A percentile compares a stretch with the other conserved stretches of the same genome.
Conservation (phyloP, 2,113 vertebrate species). For the Setophaga kirtlandii region DNA sequence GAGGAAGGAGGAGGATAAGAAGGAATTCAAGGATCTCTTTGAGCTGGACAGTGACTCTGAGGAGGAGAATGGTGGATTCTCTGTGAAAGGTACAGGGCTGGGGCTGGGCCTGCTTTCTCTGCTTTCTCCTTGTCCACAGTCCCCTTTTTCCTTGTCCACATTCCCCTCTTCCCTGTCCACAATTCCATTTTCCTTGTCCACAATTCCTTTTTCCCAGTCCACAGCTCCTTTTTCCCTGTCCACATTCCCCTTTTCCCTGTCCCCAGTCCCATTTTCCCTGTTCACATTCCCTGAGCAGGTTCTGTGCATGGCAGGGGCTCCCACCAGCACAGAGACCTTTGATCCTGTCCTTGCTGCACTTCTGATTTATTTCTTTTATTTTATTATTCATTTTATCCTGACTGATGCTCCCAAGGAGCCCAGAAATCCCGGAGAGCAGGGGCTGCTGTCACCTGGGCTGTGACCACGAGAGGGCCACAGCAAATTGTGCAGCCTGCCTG, state of each 20-base stretch:
- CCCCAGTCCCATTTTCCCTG: not conserved
- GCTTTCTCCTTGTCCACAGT: not conserved
- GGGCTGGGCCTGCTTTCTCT: not conserved
- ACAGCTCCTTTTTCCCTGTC: fast-evolving
- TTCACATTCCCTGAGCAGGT: not conserved
- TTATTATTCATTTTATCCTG: not conserved
- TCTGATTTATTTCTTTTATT: not conserved
- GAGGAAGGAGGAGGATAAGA: slow-evolving; percentile 85
- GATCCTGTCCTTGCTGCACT: not conserved
- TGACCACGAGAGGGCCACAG: slow-evolving; percentile 57
- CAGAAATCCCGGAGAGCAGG: not conserved
- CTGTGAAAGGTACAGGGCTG: slow-evolving; percentile 75
- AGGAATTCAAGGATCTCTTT: slow-evolving; percentile 91
- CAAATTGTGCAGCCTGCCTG: not conserved
- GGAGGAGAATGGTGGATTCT: slow-evolving; percentile 60
- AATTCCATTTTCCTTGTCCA: not conserved
- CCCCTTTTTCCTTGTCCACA: not conserved
- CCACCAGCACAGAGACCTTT: not conserved
- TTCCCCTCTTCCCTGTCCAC: fast-evolving
- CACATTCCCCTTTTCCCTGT: fast-evolving
- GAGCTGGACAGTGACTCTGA: slow-evolving; percentile 85
- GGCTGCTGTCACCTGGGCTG: not conserved
- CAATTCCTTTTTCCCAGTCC: fast-evolving
- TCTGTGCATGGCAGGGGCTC: not conserved
- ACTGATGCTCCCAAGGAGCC: not conserved